Conservation (phyloP, 2,888 invertebrate species). For the Oxycera nigricornis region DNA sequence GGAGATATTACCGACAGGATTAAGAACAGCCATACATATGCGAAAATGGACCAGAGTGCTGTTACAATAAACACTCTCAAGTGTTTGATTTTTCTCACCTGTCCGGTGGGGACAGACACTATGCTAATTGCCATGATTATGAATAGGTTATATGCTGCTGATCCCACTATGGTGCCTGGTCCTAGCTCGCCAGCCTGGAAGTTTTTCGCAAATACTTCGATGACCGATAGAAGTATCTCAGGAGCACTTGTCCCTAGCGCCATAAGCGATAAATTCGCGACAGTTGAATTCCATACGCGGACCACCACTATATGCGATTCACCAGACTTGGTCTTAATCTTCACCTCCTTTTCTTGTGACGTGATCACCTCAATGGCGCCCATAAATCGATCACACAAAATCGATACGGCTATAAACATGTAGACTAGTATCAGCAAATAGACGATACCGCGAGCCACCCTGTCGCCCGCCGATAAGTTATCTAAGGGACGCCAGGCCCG, state of each 20-base stretch:
- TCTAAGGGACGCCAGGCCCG: conserved; percentile 83
- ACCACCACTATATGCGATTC: conserved; percentile 85
- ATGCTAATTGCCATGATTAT: conserved; percentile 94
- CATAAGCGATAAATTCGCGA: conserved; percentile 94
- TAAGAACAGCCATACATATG: conserved; percentile 94
- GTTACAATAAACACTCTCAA: conserved; percentile 94
- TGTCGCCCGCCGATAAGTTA: conserved; percentile 73
- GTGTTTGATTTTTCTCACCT: conserved; percentile 87
- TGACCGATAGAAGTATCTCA: conserved; percentile 91
- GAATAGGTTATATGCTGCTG: conserved; percentile 94
- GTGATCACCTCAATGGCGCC: conserved; percentile 96
- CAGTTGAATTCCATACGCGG: conserved; percentile 95
- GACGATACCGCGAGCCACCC: conserved; percentile 79
- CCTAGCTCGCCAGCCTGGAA: conserved; percentile 93
- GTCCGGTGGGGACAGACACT: conserved; percentile 82
- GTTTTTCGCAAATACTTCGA: conserved; percentile 90
- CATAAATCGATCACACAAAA: conserved; percentile 96
- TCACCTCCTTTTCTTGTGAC: conserved; percentile 90
- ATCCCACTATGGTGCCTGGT: conserved; percentile 94
- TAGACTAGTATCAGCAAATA: conserved; percentile 86
- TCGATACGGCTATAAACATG: conserved; percentile 94
- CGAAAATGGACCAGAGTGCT: conserved; percentile 94
- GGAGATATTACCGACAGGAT: conserved; percentile 85
- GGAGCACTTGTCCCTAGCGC: conserved; percentile 95
- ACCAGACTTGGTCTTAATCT: conserved; percentile 83